Conservation (phyloP, 1,140 invertebrate species). For the Diorhabda sublineata region DNA sequence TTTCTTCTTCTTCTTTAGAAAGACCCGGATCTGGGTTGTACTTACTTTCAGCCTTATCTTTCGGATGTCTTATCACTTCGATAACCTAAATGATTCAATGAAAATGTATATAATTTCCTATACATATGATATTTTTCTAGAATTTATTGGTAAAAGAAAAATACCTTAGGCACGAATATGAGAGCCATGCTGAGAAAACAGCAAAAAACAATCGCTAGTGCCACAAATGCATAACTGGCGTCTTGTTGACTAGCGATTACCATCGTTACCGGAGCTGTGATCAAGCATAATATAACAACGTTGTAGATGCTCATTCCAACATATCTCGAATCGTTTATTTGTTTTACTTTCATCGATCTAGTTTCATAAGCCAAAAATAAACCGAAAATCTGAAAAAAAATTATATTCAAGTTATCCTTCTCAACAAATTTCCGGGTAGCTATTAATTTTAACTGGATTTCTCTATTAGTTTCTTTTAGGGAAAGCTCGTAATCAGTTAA, state of each 20-base stretch:
- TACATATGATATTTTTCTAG: too few species aligned
- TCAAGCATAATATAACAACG: slow-evolving; percentile 94
- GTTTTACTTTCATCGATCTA: slow-evolving; percentile 89
- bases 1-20: slow-evolving; percentile 93
- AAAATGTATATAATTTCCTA: too few species aligned
- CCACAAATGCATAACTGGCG: slow-evolving; percentile 94
- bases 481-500: neutral
- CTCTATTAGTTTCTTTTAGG: neutral
- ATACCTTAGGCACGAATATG: slow-evolving; percentile 93
- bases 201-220: slow-evolving; percentile 92
- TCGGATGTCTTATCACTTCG: slow-evolving; percentile 77
- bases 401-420: neutral
- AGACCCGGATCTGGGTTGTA: slow-evolving; percentile 82
- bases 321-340: slow-evolving; percentile 93
- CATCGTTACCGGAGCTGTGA: slow-evolving; percentile 94
- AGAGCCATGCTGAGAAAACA: slow-evolving; percentile 96
- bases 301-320: slow-evolving; percentile 99
- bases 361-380: slow-evolving; percentile 97
- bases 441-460: slow-evolving; percentile 1
- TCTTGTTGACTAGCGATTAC: slow-evolving; percentile 96
- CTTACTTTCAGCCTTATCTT: slow-evolving; percentile 77
- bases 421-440: neutral
- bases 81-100: slow-evolving; percentile 58
- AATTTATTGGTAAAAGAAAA: slow-evolving; percentile 13
- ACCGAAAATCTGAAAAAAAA: slow-evolving; percentile 71